A percentile compares a stretch with the other conserved stretches of the same genome.
phyloP scores from a whole-genome alignment of 1,140 invertebrate genomes.

The Drosophila repletoides region DNA sequence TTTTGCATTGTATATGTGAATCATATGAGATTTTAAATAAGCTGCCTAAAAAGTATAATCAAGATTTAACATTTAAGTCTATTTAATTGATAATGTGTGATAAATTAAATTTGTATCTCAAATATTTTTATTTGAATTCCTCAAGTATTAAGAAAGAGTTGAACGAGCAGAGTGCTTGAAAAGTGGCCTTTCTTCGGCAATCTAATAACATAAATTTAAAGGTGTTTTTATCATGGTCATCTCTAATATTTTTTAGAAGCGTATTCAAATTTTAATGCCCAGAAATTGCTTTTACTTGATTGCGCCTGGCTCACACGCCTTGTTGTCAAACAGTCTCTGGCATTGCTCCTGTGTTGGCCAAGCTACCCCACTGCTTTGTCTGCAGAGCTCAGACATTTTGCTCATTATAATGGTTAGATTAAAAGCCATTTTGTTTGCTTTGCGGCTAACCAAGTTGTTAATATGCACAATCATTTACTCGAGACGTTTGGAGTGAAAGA shows the following conservation, averaged over 20 bases:
- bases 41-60: too few species aligned
- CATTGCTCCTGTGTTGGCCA: slow-evolving; percentile 6
- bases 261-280: not conserved
- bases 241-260: not conserved
- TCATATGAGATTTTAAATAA: too few species aligned
- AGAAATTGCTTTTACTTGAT: not conserved
- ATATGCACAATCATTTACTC: slow-evolving; percentile 56
- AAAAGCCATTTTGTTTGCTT: slow-evolving; percentile 59
- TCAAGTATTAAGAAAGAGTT: too few species aligned
- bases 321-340: slow-evolving; percentile 10
- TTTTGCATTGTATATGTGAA: too few species aligned
- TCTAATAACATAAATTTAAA: not conserved
- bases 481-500: slow-evolving; percentile 26
- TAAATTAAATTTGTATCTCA: too few species aligned
- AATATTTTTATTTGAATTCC: too few species aligned
- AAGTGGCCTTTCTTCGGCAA: too few species aligned
- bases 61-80: too few species aligned
- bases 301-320: slow-evolving; percentile 35
- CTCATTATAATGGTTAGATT: slow-evolving; percentile 57
- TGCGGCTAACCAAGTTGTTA: slow-evolving; percentile 60
- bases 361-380: not conserved
- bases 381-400: slow-evolving; percentile 18
- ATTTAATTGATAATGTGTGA: too few species aligned
- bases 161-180: too few species aligned
- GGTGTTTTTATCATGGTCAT: not conserved